A percentile compares a stretch with the other conserved stretches of the same genome.
Conservation (phyloP, 2,888 invertebrate genomes). For the Diaperis boleti region DNA sequence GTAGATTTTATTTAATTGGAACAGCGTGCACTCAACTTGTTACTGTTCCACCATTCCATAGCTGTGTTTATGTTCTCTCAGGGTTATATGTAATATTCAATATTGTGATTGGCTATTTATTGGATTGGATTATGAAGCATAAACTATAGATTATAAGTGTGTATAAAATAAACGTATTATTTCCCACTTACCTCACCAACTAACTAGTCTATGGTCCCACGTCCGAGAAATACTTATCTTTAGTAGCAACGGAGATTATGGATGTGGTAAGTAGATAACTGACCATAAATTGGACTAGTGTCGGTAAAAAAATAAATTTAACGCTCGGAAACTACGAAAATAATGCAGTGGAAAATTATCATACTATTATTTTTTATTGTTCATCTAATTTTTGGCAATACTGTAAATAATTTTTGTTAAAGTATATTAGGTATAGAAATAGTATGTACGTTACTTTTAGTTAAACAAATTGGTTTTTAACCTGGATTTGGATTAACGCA, state of each 20-base stretch:
- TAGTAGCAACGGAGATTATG: neutral
- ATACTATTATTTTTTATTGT: too few relatives aligned
- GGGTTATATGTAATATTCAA: slow-evolving; percentile 63
- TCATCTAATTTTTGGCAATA: too few relatives aligned
- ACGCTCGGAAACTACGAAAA: too few relatives aligned
- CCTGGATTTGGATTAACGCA: too few relatives aligned
- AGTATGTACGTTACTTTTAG: too few relatives aligned
- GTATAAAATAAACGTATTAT: slow-evolving; percentile 55
- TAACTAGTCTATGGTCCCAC: slow-evolving; percentile 15
- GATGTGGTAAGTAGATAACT: slow-evolving; percentile 6
- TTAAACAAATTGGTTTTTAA: too few relatives aligned
- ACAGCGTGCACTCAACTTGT: slow-evolving; percentile 61
- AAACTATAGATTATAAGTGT: slow-evolving; percentile 58
- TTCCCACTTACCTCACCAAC: slow-evolving; percentile 48
- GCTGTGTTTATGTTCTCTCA: slow-evolving; percentile 59
- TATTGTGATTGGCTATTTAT: slow-evolving; percentile 64
- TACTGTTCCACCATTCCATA: slow-evolving; percentile 60
- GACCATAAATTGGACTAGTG: neutral
- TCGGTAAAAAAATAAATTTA: too few relatives aligned
- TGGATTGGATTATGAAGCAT: slow-evolving; percentile 59
- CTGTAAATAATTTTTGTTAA: too few relatives aligned
- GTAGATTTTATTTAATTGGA: slow-evolving; percentile 64
- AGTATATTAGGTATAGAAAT: too few relatives aligned
- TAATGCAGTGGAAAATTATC: too few relatives aligned
- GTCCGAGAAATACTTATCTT: slow-evolving; percentile 7